A percentile compares a stretch with the other conserved stretches of the same genome.
These are phyloP conservation scores for Sebastes nivosus DNA, from an alignment of 2,797 vertebrate species.

Conservation along the genomic window DNA sequence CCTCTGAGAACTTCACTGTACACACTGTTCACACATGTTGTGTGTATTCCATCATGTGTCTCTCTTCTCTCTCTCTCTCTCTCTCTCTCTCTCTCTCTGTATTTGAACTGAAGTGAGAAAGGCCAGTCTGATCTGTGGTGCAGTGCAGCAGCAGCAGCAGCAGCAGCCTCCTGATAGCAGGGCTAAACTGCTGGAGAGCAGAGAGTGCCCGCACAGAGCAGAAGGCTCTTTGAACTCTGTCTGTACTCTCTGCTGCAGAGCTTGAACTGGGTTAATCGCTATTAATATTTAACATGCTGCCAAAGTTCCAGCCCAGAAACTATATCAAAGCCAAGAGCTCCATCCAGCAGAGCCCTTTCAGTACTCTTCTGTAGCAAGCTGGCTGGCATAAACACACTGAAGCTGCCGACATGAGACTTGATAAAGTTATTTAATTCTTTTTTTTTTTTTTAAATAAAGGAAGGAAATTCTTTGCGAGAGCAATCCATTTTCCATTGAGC, in stretches of 20 bases:
- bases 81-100: slow-evolving; percentile 30
- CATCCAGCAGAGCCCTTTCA: slow-evolving; percentile 76
- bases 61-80: not conserved
- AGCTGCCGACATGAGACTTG: slow-evolving; percentile 63
- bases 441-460: slow-evolving; percentile 50
- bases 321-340: slow-evolving; percentile 85
- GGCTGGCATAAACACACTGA: slow-evolving; percentile 69
- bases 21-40: slow-evolving; percentile 51
- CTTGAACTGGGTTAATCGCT: slow-evolving; percentile 88
- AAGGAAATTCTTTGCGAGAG: slow-evolving; percentile 29
- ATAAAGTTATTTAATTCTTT: slow-evolving; percentile 62
- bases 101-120: slow-evolving; percentile 68
- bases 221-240: slow-evolving; percentile 86
- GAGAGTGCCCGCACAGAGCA: slow-evolving; percentile 80
- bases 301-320: slow-evolving; percentile 85
- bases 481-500: slow-evolving; percentile 28
- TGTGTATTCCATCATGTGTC: not conserved
- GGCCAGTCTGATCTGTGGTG: slow-evolving; percentile 71
- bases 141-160: slow-evolving; percentile 74
- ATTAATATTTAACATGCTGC: slow-evolving; percentile 87
- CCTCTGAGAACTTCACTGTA: slow-evolving; percentile 67
- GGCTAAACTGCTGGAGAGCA: slow-evolving; percentile 83
- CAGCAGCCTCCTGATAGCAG: slow-evolving; percentile 76
- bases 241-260: slow-evolving; percentile 83
- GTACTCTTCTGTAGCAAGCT: slow-evolving; percentile 65